A percentile compares a stretch with the other conserved stretches of the same genome.
These are phyloP conservation scores for Panurus biarmicus DNA, from an alignment of 2,113 vertebrate species.

Conservation along the genomic window DNA sequence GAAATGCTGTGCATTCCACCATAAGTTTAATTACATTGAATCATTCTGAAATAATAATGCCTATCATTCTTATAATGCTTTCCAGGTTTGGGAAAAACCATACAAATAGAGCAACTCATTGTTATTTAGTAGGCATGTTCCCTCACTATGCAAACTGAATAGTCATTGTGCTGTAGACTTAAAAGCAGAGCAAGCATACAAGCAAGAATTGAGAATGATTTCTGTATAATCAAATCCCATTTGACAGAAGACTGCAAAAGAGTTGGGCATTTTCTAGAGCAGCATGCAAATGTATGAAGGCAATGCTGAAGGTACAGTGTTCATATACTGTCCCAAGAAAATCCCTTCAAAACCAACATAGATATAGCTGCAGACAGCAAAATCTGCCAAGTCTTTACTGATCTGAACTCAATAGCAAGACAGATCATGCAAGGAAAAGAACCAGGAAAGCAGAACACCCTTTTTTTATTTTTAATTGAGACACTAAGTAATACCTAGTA, in stretches of 20 bases:
- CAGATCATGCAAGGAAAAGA: neutral
- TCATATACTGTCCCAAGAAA: neutral
- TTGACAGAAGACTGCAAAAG: constrained; percentile 20
- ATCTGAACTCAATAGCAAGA: neutral
- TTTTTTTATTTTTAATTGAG: neutral
- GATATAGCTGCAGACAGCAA: neutral
- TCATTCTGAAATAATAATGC: constrained; percentile 34
- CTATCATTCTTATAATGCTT: neutral
- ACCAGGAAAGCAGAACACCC: neutral
- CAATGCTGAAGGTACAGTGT: neutral
- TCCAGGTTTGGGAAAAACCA: neutral
- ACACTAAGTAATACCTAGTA: neutral
- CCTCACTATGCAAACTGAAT: constrained; percentile 13
- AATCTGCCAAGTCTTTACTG: neutral
- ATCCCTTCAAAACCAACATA: neutral
- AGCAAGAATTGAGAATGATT: constrained; percentile 11
- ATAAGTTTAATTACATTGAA: constrained; percentile 45
- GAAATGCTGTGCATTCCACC: constrained; percentile 28
- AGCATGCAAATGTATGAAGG: neutral
- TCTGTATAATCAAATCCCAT: neutral
- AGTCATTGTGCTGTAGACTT: neutral
- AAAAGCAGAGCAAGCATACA: neutral
- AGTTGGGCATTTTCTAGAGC: neutral
- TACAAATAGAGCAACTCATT: neutral
- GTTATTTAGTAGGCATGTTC: constrained; percentile 40